A percentile compares a stretch with the other conserved stretches of the same genome.
phyloP scores from a whole-genome alignment of 2,888 invertebrate genomes.

The Carcina quercana region DNA sequence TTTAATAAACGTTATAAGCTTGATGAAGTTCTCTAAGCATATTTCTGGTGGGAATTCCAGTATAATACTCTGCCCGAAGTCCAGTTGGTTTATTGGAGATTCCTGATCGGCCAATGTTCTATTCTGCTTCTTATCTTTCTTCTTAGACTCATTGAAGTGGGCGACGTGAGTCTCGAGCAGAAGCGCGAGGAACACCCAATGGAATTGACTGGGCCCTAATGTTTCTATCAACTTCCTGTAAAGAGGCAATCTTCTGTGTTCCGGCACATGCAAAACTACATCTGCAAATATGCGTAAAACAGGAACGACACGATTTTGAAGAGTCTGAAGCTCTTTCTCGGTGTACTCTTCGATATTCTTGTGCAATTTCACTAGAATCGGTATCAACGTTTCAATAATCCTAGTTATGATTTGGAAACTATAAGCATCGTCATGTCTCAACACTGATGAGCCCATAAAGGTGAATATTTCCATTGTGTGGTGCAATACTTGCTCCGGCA shows the following conservation, averaged over 20 bases:
- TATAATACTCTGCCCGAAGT: constrained; percentile 79
- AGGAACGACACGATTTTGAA: constrained; percentile 71
- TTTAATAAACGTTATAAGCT: constrained; percentile 78
- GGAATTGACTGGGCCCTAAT: constrained; percentile 76
- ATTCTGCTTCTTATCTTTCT: constrained; percentile 37
- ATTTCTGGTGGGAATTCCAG: constrained; percentile 78
- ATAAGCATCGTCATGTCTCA: constrained; percentile 95
- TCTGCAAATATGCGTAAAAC: constrained; percentile 93
- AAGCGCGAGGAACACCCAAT: constrained; percentile 82
- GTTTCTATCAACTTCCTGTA: constrained; percentile 87
- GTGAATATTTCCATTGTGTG: constrained; percentile 98
- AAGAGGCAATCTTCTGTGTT: constrained; percentile 89
- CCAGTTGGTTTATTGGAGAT: constrained; percentile 73
- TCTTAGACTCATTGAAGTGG: constrained; percentile 66
- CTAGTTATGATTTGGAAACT: constrained; percentile 94
- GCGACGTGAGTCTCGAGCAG: constrained; percentile 82
- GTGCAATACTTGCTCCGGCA: constrained; percentile 90
- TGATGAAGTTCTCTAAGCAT: constrained; percentile 78
- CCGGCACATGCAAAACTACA: constrained; percentile 93
- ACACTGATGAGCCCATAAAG: constrained; percentile 95
- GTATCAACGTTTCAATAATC: constrained; percentile 92
- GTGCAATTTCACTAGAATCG: constrained; percentile 80
- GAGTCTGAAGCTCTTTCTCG: constrained; percentile 46
- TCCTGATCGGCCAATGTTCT: constrained; percentile 53
- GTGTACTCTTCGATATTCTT: constrained; percentile 45